Base-by-base conservation (phyloP, 1,140 invertebrate species). In the Parapsyche elsis region DNA sequence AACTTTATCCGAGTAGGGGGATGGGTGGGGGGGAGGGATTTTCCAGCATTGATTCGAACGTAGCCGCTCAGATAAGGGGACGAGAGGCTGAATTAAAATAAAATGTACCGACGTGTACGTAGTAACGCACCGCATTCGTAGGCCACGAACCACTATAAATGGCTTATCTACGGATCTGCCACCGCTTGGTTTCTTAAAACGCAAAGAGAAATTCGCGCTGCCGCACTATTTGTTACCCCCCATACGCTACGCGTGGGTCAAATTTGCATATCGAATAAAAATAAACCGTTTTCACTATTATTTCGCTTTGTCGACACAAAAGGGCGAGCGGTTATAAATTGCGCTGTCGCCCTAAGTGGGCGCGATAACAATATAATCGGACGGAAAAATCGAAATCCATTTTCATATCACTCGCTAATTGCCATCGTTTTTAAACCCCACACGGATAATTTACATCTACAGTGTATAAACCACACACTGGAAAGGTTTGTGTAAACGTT, bases 91-190 rank as follows among this genome's bases (percentile, higher is more conserved):
- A 83, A 83, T 83, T 67, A 83, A 83, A 83, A 81, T 78, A 83
- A 83, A 81, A 77, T 71, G 77, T 79, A 59, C 81, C 61, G 79
- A 59, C 80, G 53, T 67, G 38, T 19, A 38, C 44, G 71, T 14
- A 53, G 16, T 53, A 16, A 16, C 21, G 21, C n/a, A 21, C 64
- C 24, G 64, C 45, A 57, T 57, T 57, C 45, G 16, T 30, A 38
- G 49, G 12, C 46, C 24, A 59, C 46, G 46, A n/a, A 4, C 46
- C 10, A 76, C 82, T 83, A 83, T 81, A 83, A 83, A 83, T 81
- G 82, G 82, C 24, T 83, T 83, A 81, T 83, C 80, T 83, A 80
- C 80, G 80, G 80, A 83, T 83, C 82, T 83, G 19, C 64, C 24
- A 12, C 44, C 1, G 46, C 23, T 64, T 45, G 53, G 9, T 10